A percentile compares a stretch with the other conserved stretches of the same genome.
phyloP scores from a whole-genome alignment of 2,888 invertebrate species.

The Leucoma salicis region DNA sequence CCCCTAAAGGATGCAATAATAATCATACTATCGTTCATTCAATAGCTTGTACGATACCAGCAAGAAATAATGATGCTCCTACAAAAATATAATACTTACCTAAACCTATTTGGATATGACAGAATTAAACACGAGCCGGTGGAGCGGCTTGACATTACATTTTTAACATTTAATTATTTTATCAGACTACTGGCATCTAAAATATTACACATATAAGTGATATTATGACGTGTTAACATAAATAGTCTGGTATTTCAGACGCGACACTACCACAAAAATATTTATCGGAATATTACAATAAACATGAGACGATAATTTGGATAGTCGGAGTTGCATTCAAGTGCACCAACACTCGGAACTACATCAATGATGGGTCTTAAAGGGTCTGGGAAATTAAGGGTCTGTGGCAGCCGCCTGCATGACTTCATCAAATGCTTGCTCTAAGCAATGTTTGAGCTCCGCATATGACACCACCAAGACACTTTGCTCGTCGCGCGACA shows the following conservation, averaged over 20 bases:
- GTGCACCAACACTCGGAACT: constrained; percentile 9
- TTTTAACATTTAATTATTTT: constrained; percentile 18
- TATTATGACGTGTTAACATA: constrained; percentile 16
- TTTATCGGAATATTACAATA: constrained; percentile 2
- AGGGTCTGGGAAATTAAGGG: constrained; percentile 19
- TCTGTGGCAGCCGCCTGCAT: constrained; percentile 69
- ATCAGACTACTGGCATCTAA: constrained; percentile 20
- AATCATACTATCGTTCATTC: constrained; percentile 26
- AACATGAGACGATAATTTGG: constrained; percentile 7
- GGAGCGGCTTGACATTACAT: constrained; percentile 31
- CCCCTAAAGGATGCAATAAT: constrained; percentile 29
- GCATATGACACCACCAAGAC: constrained; percentile 97
- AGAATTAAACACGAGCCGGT: constrained; percentile 31
- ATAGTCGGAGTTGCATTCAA: constrained; percentile 15
- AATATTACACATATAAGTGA: constrained; percentile 21
- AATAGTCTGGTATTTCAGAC: constrained; percentile 14
- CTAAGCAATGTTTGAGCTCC: constrained; percentile 97
- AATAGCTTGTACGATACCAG: constrained; percentile 27
- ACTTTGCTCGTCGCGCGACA: constrained; percentile 98
- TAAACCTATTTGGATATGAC: constrained; percentile 17
- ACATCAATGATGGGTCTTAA: constrained; percentile 15
- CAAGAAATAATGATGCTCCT: constrained; percentile 27
- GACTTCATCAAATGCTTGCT: constrained; percentile 94
- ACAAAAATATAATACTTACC: constrained; percentile 26
- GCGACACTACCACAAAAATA: constrained; percentile 12